Conservation (phyloP, 2,797 vertebrate species). For the Chelonia mydas region DNA sequence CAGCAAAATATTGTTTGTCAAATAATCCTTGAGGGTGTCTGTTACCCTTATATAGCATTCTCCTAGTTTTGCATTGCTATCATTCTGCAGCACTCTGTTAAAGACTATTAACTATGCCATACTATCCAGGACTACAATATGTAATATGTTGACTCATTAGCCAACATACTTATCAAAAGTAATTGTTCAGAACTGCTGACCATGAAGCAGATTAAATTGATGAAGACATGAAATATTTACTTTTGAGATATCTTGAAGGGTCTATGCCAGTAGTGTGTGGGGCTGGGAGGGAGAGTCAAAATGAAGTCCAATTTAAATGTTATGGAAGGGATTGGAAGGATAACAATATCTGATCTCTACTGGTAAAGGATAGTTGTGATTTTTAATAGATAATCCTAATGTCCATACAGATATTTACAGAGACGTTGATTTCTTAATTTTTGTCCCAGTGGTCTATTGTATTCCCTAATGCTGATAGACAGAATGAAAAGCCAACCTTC, state of each 20-base stretch:
- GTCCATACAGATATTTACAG: constrained; percentile 67
- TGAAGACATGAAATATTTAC: constrained; percentile 5
- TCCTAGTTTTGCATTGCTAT: background rate
- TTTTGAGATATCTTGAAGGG: constrained; percentile 34
- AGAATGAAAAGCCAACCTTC: constrained; percentile 51
- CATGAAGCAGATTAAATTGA: constrained; percentile 5
- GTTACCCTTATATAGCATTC: background rate
- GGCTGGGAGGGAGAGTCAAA: constrained; percentile 28
- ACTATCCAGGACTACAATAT: background rate
- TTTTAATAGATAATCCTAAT: constrained; percentile 74
- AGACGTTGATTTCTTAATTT: constrained; percentile 65
- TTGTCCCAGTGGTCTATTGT: constrained; percentile 56
- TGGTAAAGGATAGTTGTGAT: constrained; percentile 63
- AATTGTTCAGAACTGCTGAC: constrained; percentile 30
- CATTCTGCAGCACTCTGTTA: background rate
- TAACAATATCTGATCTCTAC: constrained; percentile 72
- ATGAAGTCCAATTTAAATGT: constrained; percentile 70
- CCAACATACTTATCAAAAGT: constrained; percentile 5
- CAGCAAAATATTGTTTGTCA: background rate
- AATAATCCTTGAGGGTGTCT: background rate
- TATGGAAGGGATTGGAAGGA: constrained; percentile 57
- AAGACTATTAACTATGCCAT: background rate
- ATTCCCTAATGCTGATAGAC: constrained; percentile 49
- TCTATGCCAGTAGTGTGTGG: background rate
- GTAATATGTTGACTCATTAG: constrained; percentile 14